phyloP scores from a whole-genome alignment of 2,797 vertebrate species.

The Eurystomus glaucurus region DNA sequence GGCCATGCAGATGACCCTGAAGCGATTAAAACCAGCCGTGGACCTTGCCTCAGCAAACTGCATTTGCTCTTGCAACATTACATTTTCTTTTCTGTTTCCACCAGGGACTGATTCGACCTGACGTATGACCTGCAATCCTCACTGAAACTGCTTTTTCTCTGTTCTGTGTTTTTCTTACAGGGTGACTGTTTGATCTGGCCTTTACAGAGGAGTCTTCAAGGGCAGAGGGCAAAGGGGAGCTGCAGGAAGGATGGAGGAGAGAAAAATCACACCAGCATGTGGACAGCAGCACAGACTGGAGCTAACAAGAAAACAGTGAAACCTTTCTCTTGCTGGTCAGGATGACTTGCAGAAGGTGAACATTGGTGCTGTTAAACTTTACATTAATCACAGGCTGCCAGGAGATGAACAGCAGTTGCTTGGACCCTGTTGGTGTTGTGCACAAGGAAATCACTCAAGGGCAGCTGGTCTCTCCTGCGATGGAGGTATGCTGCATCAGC shows the following conservation, averaged over 20 bases:
- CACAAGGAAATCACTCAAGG: not conserved
- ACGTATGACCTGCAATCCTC: not conserved
- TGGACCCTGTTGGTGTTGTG: not conserved
- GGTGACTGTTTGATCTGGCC: not conserved
- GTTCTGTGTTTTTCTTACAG: not conserved
- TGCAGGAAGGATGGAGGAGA: not conserved
- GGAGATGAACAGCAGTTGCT: not conserved
- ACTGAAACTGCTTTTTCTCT: conserved; percentile 33
- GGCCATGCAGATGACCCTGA: not conserved
- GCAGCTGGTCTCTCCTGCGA: not conserved
- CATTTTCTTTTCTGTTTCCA: conserved; percentile 13
- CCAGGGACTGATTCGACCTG: not conserved
- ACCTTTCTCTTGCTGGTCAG: not conserved
- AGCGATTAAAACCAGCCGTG: not conserved
- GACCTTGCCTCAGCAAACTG: not conserved
- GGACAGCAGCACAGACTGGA: not conserved
- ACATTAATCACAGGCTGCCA: not conserved
- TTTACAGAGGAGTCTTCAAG: not conserved
- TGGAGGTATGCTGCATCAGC: not conserved
- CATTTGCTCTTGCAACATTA: not conserved
- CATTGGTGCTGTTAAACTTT: not conserved
- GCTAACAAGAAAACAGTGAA: not conserved
- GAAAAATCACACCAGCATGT: conserved; percentile 48
- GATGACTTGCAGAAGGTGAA: not conserved
- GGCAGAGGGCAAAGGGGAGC: conserved; percentile 35